Evolutionary conservation across 2,797 vertebrate genomes (phyloP).

Genomic region (Argentina silus): DNA sequence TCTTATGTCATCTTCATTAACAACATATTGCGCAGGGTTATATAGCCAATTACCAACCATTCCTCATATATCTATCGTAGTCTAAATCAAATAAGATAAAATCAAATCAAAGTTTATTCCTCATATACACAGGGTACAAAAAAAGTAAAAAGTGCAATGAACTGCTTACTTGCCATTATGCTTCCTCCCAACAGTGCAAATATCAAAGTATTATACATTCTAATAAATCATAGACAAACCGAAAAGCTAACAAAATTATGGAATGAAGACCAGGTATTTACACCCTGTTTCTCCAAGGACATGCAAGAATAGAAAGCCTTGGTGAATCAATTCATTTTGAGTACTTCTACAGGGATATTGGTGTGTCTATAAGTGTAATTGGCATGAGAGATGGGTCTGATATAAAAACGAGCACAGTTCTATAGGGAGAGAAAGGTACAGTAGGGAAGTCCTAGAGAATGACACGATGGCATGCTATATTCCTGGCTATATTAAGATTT

Average conservation of each 20-base stretch:
- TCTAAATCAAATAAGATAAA: conserved; percentile 7
- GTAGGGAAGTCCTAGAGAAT: not conserved
- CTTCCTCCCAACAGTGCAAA: too few species aligned
- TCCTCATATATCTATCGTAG: not conserved
- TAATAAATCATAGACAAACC: too few species aligned
- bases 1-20: conserved; percentile 7
- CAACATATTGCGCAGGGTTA: not conserved
- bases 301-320: not conserved
- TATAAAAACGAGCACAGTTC: not conserved
- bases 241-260: too few species aligned
- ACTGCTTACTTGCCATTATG: not conserved
- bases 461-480: not conserved
- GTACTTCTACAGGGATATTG: not conserved
- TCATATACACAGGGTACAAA: not conserved
- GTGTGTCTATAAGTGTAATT: not conserved
- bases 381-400: not conserved
- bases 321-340: not conserved
- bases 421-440: not conserved
- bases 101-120: not conserved
- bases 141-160: not conserved
- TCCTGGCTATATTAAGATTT: not conserved
- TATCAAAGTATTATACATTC: too few species aligned
- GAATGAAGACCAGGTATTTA: not conserved
- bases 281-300: not conserved
- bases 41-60: not conserved